phyloP scores from a whole-genome alignment of 2,888 invertebrate genomes.

The Mesodorylaimus sp. region DNA sequence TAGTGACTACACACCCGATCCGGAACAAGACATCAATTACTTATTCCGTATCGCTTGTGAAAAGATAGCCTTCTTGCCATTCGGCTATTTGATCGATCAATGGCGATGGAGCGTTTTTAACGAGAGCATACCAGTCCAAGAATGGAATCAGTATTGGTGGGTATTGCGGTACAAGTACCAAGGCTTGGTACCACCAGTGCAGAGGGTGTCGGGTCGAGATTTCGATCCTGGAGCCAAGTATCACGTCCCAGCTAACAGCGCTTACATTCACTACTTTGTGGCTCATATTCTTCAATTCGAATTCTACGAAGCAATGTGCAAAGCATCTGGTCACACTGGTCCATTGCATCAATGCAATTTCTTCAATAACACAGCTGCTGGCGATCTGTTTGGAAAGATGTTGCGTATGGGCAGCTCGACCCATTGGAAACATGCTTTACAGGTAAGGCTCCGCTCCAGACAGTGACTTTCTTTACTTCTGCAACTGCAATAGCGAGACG shows the following conservation, averaged over 20 bases:
- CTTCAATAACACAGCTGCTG: constrained; percentile 69
- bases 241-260: constrained; percentile 71
- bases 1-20: constrained; percentile 5
- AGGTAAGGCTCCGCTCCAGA: constrained; percentile 13
- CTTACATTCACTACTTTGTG: constrained; percentile 62
- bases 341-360: constrained; percentile 77
- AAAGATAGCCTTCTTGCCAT: constrained; percentile 63
- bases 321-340: constrained; percentile 55
- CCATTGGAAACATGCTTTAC: background rate
- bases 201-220: constrained; percentile 57
- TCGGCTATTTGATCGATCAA: constrained; percentile 59
- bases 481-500: too few relatives aligned
- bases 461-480: constrained; percentile 10
- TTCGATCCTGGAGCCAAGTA: constrained; percentile 84
- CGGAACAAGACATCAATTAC: constrained; percentile 60
- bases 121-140: constrained; percentile 48
- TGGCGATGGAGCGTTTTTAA: constrained; percentile 72
- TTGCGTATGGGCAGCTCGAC: background rate
- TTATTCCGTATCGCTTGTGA: constrained; percentile 65
- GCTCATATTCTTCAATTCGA: constrained; percentile 81
- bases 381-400: constrained; percentile 34
- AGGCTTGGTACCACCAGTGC: constrained; percentile 28
- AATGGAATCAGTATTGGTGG: constrained; percentile 76
- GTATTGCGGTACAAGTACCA: constrained; percentile 40
- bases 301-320: constrained; percentile 62